These are phyloP conservation scores for Bungarus multicinctus DNA, from an alignment of 2,113 vertebrate genomes.

Conservation along the genomic window DNA sequence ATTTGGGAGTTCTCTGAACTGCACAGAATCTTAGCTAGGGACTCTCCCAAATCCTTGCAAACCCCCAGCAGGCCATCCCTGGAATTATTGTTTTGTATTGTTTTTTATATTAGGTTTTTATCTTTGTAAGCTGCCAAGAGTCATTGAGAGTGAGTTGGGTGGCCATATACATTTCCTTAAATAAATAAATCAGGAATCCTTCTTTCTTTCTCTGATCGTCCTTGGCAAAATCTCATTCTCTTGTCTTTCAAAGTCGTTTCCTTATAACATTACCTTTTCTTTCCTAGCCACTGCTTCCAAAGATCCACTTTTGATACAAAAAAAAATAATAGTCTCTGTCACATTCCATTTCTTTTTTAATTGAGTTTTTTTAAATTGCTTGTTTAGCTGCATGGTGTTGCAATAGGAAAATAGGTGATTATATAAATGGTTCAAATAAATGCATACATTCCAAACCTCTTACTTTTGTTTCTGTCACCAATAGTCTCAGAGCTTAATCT, in stretches of 20 bases:
- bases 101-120: neutral
- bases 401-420: neutral
- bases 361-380: neutral
- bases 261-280: neutral
- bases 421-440: neutral
- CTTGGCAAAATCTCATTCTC: neutral
- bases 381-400: neutral
- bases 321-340: neutral
- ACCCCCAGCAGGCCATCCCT: too few species aligned
- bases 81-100: neutral
- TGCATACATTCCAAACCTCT: neutral
- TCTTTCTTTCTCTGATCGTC: neutral
- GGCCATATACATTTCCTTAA: neutral
- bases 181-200: neutral
- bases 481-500: neutral
- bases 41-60: too few species aligned
- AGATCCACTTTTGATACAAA: neutral
- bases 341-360: neutral
- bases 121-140: neutral
- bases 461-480: neutral
- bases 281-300: neutral
- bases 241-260: neutral
- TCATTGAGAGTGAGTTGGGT: neutral
- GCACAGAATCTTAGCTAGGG: too few species aligned
- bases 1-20: too few species aligned